Base-by-base conservation (phyloP, 1,140 invertebrate genomes). In the Brachionus rotundiformis region DNA sequence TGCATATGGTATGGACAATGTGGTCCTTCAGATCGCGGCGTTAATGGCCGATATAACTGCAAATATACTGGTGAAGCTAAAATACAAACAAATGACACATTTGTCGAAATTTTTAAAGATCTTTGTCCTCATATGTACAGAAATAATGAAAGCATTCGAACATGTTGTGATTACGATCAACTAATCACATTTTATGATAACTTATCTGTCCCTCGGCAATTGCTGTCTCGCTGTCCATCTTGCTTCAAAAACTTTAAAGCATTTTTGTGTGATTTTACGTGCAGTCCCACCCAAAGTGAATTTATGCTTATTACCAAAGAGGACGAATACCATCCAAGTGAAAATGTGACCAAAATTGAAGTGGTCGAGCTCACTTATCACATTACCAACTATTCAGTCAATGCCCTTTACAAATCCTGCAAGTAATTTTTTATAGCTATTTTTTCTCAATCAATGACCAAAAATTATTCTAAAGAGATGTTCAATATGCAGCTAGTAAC, bases 1-100 rank as follows among this genome's bases (percentile, higher is more conserved):
- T 82, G 81, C 27, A 61, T 73, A 16, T 73, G 63, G 81, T 82
- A 82, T 41, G 81, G 81, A 36, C 2, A 82, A 25, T 82, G 81
- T 59, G 81, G 65, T 3, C 11, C 6, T n/a, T 39, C 54, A 11
- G 39, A 29, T 1, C 36, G 19, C 4, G 79, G 59, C 3, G 36
- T 36, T 10, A 27, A 44, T 41, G 54, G 25, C 1, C 33, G 25
- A 7, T 81, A 65, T 27, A 82, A 82, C 65, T 82, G 81, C 54
- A 23, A 68, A 49, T 82, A 82, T 25, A 71, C 54, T 49, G 81
- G 81, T 11, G 7, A 68, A n/a, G 39, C 81, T 16, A 49, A 33
- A 19, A 2, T 36, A 10, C 39, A 63, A 71, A 71, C 81, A 54
- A 41, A 82, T 19, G 11, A 47, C 0, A 54, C 36, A 49, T 47